phyloP scores from a whole-genome alignment of 2,888 invertebrate species.

The Brachyptera putata region DNA sequence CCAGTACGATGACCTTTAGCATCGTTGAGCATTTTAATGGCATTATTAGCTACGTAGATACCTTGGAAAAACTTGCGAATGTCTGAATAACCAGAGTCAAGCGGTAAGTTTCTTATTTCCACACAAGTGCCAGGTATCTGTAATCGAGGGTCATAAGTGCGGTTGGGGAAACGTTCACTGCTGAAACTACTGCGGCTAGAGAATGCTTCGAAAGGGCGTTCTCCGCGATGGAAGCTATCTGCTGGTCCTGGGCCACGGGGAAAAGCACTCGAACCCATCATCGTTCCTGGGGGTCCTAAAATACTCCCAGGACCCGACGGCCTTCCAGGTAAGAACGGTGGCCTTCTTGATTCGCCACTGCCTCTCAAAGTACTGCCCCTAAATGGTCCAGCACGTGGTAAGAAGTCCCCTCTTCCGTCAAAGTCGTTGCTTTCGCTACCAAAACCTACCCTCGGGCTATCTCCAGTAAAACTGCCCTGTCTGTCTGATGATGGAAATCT shows the following conservation, averaged over 20 bases:
- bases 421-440: conserved; percentile 8
- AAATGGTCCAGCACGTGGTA: not conserved
- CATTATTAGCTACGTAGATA: conserved; percentile 69
- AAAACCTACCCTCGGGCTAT: not conserved
- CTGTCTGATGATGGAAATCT: not conserved
- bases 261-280: not conserved
- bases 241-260: not conserved
- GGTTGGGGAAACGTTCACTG: not conserved
- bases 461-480: not conserved
- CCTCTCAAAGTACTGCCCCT: not conserved
- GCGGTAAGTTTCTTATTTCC: conserved; percentile 68
- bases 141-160: not conserved
- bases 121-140: conserved; percentile 53
- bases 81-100: conserved; percentile 70
- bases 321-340: conserved; percentile 18
- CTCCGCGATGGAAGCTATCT: conserved; percentile 11
- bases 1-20: conserved; percentile 74
- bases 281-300: not conserved
- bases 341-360: conserved; percentile 5
- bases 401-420: not conserved
- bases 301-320: not conserved
- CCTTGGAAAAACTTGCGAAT: conserved; percentile 78
- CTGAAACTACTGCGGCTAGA: conserved; percentile 9
- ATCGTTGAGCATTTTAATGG: conserved; percentile 82
- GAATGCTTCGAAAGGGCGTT: conserved; percentile 8